A percentile compares a stretch with the other conserved stretches of the same genome.
phyloP scores from a whole-genome alignment of 2,888 invertebrate genomes.

The Matsumyia berberina region DNA sequence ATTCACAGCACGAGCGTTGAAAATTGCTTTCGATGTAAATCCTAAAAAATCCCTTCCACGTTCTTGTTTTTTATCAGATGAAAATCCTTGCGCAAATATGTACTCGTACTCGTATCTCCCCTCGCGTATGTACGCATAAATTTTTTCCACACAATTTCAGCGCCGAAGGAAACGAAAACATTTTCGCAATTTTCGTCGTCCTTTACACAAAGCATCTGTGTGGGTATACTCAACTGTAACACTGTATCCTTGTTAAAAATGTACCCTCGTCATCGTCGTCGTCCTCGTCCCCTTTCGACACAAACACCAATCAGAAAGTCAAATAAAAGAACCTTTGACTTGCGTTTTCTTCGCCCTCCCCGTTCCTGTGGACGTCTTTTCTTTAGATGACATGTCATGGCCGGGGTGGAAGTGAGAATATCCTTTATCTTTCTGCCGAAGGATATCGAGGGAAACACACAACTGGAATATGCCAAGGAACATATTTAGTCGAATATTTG shows the following conservation, averaged over 20 bases:
- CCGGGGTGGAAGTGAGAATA: slow-evolving; percentile 63
- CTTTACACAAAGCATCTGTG: slow-evolving; percentile 43
- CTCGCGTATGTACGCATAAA: slow-evolving; percentile 61
- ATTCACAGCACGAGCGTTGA: slow-evolving; percentile 74
- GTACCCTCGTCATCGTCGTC: neutral
- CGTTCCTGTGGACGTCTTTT: slow-evolving; percentile 17
- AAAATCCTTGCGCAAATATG: slow-evolving; percentile 70
- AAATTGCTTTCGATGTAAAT: slow-evolving; percentile 74
- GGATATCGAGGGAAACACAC: slow-evolving; percentile 50
- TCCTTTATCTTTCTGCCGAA: slow-evolving; percentile 58
- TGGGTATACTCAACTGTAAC: slow-evolving; percentile 1
- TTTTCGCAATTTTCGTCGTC: slow-evolving; percentile 67
- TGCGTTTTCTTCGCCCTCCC: slow-evolving; percentile 65
- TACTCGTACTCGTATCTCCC: no score
- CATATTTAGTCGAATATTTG: slow-evolving; percentile 70
- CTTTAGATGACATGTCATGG: slow-evolving; percentile 59
- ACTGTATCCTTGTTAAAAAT: no score
- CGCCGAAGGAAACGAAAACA: slow-evolving; percentile 56
- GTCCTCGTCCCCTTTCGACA: slow-evolving; percentile 50
- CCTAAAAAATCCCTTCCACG: slow-evolving; percentile 62
- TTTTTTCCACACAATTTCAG: slow-evolving; percentile 62
- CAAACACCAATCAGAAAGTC: slow-evolving; percentile 77
- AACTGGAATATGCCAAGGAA: slow-evolving; percentile 63
- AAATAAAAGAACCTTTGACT: slow-evolving; percentile 76
- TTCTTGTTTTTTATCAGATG: slow-evolving; percentile 58